A percentile compares a stretch with the other conserved stretches of the same genome.
These are phyloP conservation scores for Hydrotaea cyrtoneurina DNA, from an alignment of 2,888 invertebrate genomes.

Conservation along the genomic window DNA sequence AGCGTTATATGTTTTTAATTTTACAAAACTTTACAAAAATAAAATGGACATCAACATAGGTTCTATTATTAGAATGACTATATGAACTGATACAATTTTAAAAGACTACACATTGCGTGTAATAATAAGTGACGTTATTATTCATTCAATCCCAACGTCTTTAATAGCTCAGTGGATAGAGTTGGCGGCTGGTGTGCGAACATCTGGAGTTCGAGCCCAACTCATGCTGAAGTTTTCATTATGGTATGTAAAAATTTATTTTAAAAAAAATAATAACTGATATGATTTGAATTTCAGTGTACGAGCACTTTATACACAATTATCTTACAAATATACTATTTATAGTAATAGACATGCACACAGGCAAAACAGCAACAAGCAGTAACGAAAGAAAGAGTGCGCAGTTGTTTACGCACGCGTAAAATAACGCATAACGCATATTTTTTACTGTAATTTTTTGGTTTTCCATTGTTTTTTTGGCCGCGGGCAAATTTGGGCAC, in stretches of 20 bases:
- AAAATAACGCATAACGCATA: too few species aligned
- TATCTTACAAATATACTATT: too few species aligned
- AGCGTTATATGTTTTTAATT: not conserved
- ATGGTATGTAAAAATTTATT: not conserved
- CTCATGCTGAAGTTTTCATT: slow-evolving; percentile 1
- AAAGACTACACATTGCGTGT: too few species aligned
- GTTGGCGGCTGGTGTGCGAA: slow-evolving; percentile 1
- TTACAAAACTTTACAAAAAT: too few species aligned
- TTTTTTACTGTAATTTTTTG: too few species aligned
- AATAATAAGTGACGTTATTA: not conserved
- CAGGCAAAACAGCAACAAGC: not conserved
- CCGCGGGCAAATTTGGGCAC: not conserved
- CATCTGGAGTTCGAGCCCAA: slow-evolving; percentile 1
- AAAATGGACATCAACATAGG: too few species aligned
- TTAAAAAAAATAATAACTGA: too few species aligned
- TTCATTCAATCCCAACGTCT: slow-evolving; percentile 1
- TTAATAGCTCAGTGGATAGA: slow-evolving; percentile 1
- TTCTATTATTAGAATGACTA: too few species aligned
- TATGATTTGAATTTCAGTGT: too few species aligned
- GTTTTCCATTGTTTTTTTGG: not conserved
- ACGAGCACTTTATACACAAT: too few species aligned
- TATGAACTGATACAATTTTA: too few species aligned
- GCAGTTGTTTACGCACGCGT: too few species aligned
- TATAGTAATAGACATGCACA: slow-evolving; percentile 1
- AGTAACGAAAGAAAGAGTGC: not conserved